These are phyloP conservation scores for Cossypha polioptera DNA, from an alignment of 2,797 vertebrate species.

Conservation along the genomic window DNA sequence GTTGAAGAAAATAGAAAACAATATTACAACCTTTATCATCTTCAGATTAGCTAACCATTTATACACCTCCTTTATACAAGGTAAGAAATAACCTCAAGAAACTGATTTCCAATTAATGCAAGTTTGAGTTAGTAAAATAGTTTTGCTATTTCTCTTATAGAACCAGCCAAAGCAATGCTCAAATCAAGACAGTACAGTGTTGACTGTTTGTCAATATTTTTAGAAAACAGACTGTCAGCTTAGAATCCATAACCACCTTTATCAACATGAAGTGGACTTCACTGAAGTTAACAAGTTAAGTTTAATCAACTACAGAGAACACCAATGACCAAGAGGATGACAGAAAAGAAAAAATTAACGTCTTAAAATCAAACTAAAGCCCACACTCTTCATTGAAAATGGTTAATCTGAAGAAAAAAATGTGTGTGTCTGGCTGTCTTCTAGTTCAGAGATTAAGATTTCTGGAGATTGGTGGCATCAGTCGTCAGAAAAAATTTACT, in stretches of 20 bases:
- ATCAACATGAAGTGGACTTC: background rate
- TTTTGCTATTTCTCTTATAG: background rate
- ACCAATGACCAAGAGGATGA: background rate
- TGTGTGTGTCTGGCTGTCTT: background rate
- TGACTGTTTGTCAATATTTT: background rate
- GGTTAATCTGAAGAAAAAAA: background rate
- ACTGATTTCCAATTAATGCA: background rate
- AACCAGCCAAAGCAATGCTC: background rate
- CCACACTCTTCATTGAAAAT: rapidly evolving
- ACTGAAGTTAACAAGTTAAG: background rate
- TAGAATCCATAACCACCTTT: background rate
- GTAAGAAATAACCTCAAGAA: background rate
- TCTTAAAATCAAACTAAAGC: background rate
- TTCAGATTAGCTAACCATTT: background rate
- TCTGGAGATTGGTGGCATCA: background rate
- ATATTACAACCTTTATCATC: background rate
- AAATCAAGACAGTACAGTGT: background rate
- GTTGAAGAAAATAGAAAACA: background rate
- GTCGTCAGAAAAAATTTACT: background rate
- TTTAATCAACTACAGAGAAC: background rate
- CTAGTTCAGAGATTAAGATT: background rate
- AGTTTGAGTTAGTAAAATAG: background rate
- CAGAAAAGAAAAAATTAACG: background rate
- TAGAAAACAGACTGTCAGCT: background rate
- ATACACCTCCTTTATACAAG: background rate